Evolutionary conservation across 2,888 invertebrate species (phyloP).

Genomic region (Parapristionchus giblindavisi): DNA sequence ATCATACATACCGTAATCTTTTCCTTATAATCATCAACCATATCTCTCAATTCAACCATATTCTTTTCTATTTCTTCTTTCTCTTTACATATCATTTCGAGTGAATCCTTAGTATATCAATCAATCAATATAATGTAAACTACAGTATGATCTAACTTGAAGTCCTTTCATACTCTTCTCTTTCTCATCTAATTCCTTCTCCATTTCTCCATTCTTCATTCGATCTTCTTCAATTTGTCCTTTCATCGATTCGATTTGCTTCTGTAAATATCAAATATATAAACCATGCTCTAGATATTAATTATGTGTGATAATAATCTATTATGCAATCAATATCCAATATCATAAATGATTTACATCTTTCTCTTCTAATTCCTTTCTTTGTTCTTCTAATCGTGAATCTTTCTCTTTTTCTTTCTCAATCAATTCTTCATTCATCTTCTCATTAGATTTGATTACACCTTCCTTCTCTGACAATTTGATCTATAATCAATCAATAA

Average conservation of each 20-base stretch:
- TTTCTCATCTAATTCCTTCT: slow-evolving; percentile 50
- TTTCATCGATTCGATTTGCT: slow-evolving; percentile 9
- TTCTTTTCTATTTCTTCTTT: slow-evolving; percentile 44
- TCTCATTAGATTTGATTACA: slow-evolving; percentile 25
- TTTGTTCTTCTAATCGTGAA: neutral
- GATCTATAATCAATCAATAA: neutral
- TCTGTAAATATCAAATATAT: neutral
- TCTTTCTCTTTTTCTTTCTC: slow-evolving; percentile 29
- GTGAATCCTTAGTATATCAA: slow-evolving; percentile 11
- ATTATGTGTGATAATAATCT: neutral
- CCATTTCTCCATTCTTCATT: slow-evolving; percentile 48
- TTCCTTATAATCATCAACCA: slow-evolving; percentile 34
- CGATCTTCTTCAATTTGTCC: slow-evolving; percentile 20
- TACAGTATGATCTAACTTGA: slow-evolving; percentile 15
- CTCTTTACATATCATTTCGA: slow-evolving; percentile 4
- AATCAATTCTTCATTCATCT: slow-evolving; percentile 32
- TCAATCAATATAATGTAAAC: neutral
- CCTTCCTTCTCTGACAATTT: slow-evolving; percentile 26
- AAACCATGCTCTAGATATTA: neutral
- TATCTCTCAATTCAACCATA: slow-evolving; percentile 37
- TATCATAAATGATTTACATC: neutral
- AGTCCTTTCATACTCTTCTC: slow-evolving; percentile 52
- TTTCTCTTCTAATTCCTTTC: slow-evolving; percentile 9
- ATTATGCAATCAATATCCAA: neutral
- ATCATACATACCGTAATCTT: slow-evolving; percentile 10